These are phyloP conservation scores for Drosophila greeni DNA, from an alignment of 2,888 invertebrate species.

Conservation along the genomic window DNA sequence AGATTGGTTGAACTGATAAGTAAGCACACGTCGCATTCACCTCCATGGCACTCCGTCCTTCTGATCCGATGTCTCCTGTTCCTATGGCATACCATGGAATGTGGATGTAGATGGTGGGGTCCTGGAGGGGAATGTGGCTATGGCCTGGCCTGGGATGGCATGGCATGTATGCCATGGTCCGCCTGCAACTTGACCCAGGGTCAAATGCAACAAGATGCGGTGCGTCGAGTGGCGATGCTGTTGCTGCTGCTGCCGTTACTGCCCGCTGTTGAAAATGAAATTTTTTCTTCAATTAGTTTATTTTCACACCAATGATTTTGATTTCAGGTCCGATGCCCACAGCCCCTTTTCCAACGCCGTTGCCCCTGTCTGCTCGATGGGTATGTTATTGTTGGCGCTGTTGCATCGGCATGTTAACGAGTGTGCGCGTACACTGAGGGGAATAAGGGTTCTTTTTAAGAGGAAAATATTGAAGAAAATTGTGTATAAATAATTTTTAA, in stretches of 20 bases:
- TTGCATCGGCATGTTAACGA: constrained; percentile 29
- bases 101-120: not conserved
- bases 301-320: constrained; percentile 73
- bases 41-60: not conserved
- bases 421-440: not conserved
- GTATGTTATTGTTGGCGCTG: constrained; percentile 39
- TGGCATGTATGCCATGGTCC: constrained; percentile 15
- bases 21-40: constrained; percentile 43
- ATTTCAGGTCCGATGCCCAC: constrained; percentile 54
- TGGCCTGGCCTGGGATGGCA: not conserved
- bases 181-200: constrained; percentile 66
- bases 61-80: constrained; percentile 22
- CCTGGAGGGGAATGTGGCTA: constrained; percentile 1
- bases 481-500: not conserved
- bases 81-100: constrained; percentile 17
- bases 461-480: not conserved
- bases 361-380: constrained; percentile 19
- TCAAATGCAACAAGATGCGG: constrained; percentile 67
- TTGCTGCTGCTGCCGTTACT: constrained; percentile 29
- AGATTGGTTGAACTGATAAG: constrained; percentile 59
- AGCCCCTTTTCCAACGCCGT: not conserved
- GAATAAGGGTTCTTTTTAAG: not conserved
- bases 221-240: constrained; percentile 38
- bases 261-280: constrained; percentile 58
- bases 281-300: constrained; percentile 74